Evolutionary conservation across 2,888 invertebrate species (phyloP).

Genomic region (Hoplodrina ambigua): DNA sequence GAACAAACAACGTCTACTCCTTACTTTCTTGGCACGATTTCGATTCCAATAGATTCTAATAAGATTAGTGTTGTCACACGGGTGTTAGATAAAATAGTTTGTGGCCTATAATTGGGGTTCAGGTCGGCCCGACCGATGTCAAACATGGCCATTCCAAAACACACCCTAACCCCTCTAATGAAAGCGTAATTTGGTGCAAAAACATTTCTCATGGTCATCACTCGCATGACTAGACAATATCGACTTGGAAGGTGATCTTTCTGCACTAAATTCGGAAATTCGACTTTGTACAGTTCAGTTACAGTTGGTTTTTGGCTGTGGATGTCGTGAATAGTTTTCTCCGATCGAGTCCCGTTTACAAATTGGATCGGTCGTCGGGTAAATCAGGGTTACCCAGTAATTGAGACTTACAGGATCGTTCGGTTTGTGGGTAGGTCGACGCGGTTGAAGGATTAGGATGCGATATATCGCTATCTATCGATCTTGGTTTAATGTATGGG

Average conservation of each 20-base stretch:
- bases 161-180: constrained; percentile 61
- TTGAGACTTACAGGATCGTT: constrained; percentile 90
- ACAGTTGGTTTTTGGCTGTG: constrained; percentile 65
- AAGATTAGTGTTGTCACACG: constrained; percentile 89
- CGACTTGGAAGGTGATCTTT: constrained; percentile 84
- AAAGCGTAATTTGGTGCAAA: constrained; percentile 69
- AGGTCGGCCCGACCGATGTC: constrained; percentile 72
- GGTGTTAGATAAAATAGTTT: constrained; percentile 90
- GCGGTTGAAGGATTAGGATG: constrained; percentile 87
- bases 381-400: constrained; percentile 89
- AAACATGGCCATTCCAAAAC: constrained; percentile 62
- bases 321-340: constrained; percentile 77
- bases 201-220: constrained; percentile 83
- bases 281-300: constrained; percentile 19
- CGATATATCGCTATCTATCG: constrained; percentile 84
- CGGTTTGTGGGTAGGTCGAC: constrained; percentile 78
- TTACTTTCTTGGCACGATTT: constrained; percentile 75
- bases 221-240: constrained; percentile 90
- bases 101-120: constrained; percentile 89
- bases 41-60: constrained; percentile 90
- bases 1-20: constrained; percentile 57
- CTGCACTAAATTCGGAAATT: constrained; percentile 28
- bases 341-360: constrained; percentile 87
- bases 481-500: constrained; percentile 74
- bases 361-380: constrained; percentile 89